phyloP scores from a whole-genome alignment of 92 coral and sea anemone genomes.

The Scolanthus callimorphus region DNA sequence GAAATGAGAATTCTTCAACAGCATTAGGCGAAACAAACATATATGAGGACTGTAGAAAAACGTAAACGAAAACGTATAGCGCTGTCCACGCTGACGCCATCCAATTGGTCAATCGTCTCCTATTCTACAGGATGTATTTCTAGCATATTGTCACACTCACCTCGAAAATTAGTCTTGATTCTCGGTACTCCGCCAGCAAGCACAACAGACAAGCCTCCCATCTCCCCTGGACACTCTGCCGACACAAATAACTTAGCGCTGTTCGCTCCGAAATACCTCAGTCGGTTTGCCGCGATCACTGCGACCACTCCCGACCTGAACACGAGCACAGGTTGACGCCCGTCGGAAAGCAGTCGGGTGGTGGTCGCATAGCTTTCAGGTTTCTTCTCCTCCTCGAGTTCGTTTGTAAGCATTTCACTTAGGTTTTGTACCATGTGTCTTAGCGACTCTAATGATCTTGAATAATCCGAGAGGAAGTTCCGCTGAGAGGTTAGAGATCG shows the following conservation, averaged over 20 bases:
- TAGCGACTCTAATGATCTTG: slow-evolving; percentile 56
- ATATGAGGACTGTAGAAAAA: no score
- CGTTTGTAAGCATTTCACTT: slow-evolving; percentile 84
- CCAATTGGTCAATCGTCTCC: no score
- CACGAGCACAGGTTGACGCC: slow-evolving; percentile 70
- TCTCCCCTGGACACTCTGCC: slow-evolving; percentile 85
- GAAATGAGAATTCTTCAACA: no score
- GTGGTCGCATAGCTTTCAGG: slow-evolving; percentile 23
- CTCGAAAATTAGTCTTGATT: slow-evolving; percentile 54
- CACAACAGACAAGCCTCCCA: slow-evolving; percentile 75
- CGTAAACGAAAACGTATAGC: no score
- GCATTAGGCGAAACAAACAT: no score
- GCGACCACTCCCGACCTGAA: slow-evolving; percentile 86
- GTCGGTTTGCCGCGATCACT: slow-evolving; percentile 86
- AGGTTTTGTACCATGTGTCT: slow-evolving; percentile 73
- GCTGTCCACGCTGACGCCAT: no score
- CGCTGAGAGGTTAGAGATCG: slow-evolving; percentile 81
- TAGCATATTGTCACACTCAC: no score
- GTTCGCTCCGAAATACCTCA: slow-evolving; percentile 61
- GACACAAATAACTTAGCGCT: slow-evolving; percentile 67
- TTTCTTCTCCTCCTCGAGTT: slow-evolving; percentile 63
- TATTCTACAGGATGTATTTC: no score
- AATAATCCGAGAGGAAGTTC: slow-evolving; percentile 68
- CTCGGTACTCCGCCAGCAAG: slow-evolving; percentile 58
- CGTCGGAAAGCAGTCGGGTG: slow-evolving; percentile 32